Percentiles rank a stretch among this genome's conserved stretches.
Conservation (phyloP, 1,140 invertebrate species). For the Cataglyphis hispanica region DNA sequence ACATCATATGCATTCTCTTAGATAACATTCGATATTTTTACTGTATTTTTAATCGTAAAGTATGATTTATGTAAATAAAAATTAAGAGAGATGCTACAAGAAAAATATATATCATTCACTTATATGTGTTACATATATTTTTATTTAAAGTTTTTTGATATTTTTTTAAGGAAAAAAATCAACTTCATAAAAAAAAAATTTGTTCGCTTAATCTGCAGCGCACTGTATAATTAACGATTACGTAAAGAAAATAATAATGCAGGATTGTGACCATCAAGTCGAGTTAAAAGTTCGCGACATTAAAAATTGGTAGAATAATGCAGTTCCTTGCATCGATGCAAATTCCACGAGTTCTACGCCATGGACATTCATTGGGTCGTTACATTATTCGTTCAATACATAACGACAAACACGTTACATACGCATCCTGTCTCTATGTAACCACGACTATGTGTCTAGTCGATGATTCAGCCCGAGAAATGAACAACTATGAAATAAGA, state of each 20-base stretch:
- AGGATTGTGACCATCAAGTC: constrained; percentile 8
- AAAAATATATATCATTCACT: background rate
- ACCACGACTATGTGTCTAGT: constrained; percentile 48
- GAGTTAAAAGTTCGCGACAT: constrained; percentile 47
- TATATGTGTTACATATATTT: background rate
- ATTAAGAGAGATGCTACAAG: background rate
- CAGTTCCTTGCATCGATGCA: constrained; percentile 2
- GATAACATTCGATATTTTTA: background rate
- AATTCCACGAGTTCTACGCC: background rate
- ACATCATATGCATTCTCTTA: background rate
- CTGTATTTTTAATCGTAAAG: background rate
- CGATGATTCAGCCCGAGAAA: constrained; percentile 31
- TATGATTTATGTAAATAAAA: background rate
- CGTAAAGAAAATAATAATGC: constrained; percentile 6
- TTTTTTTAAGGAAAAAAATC: background rate
- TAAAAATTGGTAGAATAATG: constrained; percentile 36
- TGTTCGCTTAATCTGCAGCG: background rate
- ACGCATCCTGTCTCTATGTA: constrained; percentile 62
- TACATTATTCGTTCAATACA: constrained; percentile 41
- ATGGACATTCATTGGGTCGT: constrained; percentile 36
- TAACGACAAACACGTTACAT: background rate
- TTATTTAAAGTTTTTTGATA: background rate
- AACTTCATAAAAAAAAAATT: background rate
- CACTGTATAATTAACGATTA: background rate
- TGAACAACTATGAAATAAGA: constrained; percentile 2